Conservation (phyloP, 2,797 vertebrate species). For the Rhincodon typus region DNA sequence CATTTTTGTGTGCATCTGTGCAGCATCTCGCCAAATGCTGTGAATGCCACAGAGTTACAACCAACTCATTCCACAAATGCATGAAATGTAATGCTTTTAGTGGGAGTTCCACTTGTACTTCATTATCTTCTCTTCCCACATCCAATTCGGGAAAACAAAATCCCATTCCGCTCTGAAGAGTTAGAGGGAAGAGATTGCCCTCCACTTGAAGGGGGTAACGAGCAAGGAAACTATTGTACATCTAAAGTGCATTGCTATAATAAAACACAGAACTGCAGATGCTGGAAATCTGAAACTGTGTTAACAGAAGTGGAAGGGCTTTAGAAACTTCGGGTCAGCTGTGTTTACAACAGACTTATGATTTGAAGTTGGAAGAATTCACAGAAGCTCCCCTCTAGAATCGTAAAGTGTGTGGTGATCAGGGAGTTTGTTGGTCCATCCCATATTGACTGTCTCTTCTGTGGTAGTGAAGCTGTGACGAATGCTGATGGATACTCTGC, state of each 20-base stretch:
- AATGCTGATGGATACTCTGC: neutral
- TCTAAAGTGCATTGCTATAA: neutral
- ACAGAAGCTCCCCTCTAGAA: neutral
- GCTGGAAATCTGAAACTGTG: too few relatives aligned
- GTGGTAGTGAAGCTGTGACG: neutral
- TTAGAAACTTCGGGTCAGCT: neutral
- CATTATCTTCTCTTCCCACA: neutral
- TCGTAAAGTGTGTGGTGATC: neutral
- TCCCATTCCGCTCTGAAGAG: neutral
- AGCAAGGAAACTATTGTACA: neutral
- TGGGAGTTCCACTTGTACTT: neutral
- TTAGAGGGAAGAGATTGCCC: neutral
- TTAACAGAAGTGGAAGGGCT: neutral
- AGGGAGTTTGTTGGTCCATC: neutral
- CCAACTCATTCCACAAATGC: neutral
- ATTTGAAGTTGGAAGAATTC: neutral
- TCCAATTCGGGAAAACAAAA: neutral
- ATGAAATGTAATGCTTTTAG: neutral
- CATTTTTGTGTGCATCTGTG: neutral
- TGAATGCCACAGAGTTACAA: neutral
- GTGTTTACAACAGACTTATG: neutral
- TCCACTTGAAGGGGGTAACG: neutral
- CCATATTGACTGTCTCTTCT: neutral
- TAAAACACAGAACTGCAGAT: too few relatives aligned
- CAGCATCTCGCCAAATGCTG: neutral